Evolutionary conservation across 2,888 invertebrate genomes (phyloP), one percentile per base, ranked within the genome.

Genomic region (Dicranocentrus wangi): DNA sequence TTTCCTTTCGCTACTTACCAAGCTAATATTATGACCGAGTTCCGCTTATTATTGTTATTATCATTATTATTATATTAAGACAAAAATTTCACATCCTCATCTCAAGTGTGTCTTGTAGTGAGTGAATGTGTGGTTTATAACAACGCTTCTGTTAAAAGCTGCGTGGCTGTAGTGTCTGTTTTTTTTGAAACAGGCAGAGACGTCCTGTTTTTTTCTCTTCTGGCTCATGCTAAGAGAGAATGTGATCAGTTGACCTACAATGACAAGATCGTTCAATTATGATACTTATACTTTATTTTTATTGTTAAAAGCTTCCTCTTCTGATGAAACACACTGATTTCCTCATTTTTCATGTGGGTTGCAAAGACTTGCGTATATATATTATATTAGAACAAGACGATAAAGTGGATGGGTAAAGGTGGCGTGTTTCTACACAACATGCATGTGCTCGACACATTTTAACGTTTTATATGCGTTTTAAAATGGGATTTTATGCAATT

Each of bases 31-130:
- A 65, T 7, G 68, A 51, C 25, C 15, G 27, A 68, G 51, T 68
- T 68, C 68, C 68, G 68, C 68, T 51, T 68, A 68, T 68, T 68
- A 68, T 68, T 68, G 68, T 17, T 27, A 51, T 68, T 51, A 68
- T 68, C 51, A 51, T 68, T 28, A 68, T 28, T 65, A 42, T 65
- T 65, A 47, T 65, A 42, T 65, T 65, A 47, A 68, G 47, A 43
- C 47, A 27, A 47, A 47, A 25, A 68, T 47, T 68, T 47, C 51
- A 68, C 68, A 68, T 68, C 68, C 68, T 68, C 17, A 7, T 25
- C n/a, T 43, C 65, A 23, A 55, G 32, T 32, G 32, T 32, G 32
- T 10, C 32, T 10, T 32, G 32, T n/a, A 32, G 5, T 32, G 32
- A 32, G 32, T 32, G 32, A 32, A 32, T 32, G 32, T 32, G 32